These are phyloP conservation scores for Anas platyrhynchos DNA, from an alignment of 2,113 vertebrate genomes.

Conservation along the genomic window DNA sequence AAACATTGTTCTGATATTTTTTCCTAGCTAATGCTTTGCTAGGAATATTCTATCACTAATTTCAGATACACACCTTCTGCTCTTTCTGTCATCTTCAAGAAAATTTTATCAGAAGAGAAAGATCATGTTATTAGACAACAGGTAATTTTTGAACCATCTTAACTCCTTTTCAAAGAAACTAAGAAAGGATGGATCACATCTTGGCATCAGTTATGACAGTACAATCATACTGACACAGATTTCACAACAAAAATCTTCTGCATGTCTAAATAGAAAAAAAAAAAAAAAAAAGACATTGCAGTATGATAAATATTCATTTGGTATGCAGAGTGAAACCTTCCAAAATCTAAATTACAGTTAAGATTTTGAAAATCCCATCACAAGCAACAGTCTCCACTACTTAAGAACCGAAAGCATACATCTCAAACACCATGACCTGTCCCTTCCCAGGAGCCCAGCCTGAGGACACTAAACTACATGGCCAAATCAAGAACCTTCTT, in stretches of 20 bases:
- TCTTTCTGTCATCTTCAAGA: background rate
- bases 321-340: background rate
- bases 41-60: background rate
- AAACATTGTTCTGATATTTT: background rate
- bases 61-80: background rate
- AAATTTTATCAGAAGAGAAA: background rate
- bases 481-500: background rate
- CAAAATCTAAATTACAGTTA: background rate
- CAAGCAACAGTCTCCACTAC: background rate
- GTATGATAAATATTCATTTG: background rate
- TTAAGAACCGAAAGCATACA: background rate
- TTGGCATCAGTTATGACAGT: background rate
- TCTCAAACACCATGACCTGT: background rate
- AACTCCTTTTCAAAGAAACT: background rate
- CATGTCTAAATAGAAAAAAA: background rate
- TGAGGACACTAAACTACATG: background rate
- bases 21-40: background rate
- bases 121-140: background rate
- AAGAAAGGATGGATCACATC: constrained; percentile 4
- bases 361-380: background rate
- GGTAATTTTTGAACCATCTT: background rate
- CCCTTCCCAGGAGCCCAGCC: background rate
- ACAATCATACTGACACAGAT: background rate
- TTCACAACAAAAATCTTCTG: background rate
- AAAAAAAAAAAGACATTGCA: background rate